A percentile compares a stretch with the other conserved stretches of the same genome.
phyloP scores from a whole-genome alignment of 2,888 invertebrate genomes.

The Galerucella pusilla region DNA sequence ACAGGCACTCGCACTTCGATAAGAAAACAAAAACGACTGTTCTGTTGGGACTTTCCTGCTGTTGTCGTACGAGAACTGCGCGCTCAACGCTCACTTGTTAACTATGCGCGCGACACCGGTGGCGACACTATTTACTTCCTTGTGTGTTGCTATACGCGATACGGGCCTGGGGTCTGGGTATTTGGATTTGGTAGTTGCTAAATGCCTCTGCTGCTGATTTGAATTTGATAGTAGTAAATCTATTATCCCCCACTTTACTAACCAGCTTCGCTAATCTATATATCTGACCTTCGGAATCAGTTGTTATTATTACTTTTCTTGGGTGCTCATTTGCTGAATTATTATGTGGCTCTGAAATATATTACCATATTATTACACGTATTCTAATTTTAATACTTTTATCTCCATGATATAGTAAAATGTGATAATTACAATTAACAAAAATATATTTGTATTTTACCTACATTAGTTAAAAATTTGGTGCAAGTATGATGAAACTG shows the following conservation, averaged over 20 bases:
- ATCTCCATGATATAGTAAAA: no score
- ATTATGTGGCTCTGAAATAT: conserved; percentile 5
- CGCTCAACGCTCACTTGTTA: conserved; percentile 33
- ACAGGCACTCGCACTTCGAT: conserved; percentile 45
- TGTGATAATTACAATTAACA: no score
- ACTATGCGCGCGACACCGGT: conserved; percentile 10
- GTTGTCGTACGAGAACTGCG: conserved; percentile 9
- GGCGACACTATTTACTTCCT: conserved; percentile 13
- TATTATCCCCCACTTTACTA: conserved; percentile 15
- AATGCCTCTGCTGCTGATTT: conserved; percentile 1
- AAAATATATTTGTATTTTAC: no score
- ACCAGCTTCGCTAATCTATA: conserved; percentile 7
- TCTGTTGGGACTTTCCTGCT: conserved; percentile 1
- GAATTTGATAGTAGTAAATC: not conserved
- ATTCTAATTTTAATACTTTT: no score
- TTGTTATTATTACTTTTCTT: not conserved
- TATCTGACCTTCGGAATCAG: conserved; percentile 13
- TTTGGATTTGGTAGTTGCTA: not conserved
- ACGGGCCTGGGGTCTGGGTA: not conserved
- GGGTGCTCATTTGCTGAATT: not conserved
- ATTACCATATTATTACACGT: not conserved
- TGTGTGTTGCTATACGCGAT: not conserved
- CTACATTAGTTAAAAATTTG: no score
- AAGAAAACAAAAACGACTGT: conserved; percentile 24
- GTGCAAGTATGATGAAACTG: no score